phyloP scores from a whole-genome alignment of 2,113 vertebrate genomes.

The Prionailurus viverrinus region DNA sequence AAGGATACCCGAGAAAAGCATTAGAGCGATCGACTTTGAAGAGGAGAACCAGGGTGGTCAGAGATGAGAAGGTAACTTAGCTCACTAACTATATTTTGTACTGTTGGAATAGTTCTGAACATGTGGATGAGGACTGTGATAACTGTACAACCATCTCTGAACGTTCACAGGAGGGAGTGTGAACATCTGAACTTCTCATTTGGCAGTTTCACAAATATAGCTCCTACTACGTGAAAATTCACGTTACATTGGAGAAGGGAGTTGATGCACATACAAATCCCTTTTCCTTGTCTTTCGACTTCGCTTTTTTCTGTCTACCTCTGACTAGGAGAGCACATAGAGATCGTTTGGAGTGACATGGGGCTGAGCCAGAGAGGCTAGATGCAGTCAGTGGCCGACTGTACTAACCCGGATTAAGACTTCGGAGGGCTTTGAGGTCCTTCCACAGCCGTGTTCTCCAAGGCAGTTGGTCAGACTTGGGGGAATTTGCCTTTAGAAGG shows the following conservation, averaged over 20 bases:
- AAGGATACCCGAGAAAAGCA: neutral
- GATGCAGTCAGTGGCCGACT: fast-evolving
- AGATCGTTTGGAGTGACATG: neutral
- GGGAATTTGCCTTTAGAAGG: neutral
- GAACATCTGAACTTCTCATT: neutral
- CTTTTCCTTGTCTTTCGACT: neutral
- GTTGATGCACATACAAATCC: neutral
- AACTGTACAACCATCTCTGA: neutral
- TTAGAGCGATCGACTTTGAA: no score
- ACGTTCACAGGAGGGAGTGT: no score
- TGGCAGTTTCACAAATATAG: neutral
- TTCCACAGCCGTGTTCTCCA: neutral
- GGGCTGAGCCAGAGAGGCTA: neutral
- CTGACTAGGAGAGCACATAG: neutral
- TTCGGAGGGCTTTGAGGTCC: neutral
- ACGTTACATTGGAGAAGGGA: neutral
- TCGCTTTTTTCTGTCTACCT: neutral
- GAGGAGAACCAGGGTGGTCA: neutral
- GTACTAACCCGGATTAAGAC: neutral
- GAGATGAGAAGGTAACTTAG: neutral
- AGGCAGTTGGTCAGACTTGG: neutral
- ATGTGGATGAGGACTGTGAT: no score
- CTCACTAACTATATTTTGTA: neutral
- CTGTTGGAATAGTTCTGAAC: neutral
- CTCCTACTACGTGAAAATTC: neutral